Conservation (phyloP, 2,888 invertebrate species). For the Cephus pygmeus region DNA sequence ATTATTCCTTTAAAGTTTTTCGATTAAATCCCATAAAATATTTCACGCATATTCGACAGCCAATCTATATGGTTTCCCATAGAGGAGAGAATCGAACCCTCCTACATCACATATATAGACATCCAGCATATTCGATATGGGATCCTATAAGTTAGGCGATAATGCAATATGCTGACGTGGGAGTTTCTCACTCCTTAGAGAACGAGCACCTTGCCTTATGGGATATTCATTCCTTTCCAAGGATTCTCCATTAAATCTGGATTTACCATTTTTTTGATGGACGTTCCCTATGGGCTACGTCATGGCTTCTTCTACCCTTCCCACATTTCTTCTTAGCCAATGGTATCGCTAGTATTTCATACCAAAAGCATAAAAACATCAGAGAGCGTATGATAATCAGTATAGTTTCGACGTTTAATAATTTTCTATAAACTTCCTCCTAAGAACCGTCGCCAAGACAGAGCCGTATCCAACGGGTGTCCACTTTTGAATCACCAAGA, state of each 20-base stretch:
- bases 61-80: neutral
- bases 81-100: neutral
- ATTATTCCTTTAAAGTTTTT: neutral
- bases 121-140: slow-evolving; percentile 52
- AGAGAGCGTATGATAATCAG: neutral
- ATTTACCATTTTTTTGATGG: slow-evolving; percentile 36
- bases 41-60: neutral
- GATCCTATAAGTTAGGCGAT: slow-evolving; percentile 54
- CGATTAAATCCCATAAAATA: neutral
- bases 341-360: neutral
- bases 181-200: slow-evolving; percentile 11
- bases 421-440: neutral
- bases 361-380: neutral
- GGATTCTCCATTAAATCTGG: slow-evolving; percentile 54
- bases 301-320: slow-evolving; percentile 5
- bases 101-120: neutral
- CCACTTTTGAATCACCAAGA: neutral
- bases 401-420: neutral
- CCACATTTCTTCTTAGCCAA: neutral
- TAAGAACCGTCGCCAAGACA: neutral
- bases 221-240: slow-evolving; percentile 6
- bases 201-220: neutral
- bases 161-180: slow-evolving; percentile 60
- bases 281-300: slow-evolving; percentile 17
- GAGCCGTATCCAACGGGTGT: neutral